phyloP scores from a whole-genome alignment of 1,140 invertebrate genomes.

The Papilio polytes region DNA sequence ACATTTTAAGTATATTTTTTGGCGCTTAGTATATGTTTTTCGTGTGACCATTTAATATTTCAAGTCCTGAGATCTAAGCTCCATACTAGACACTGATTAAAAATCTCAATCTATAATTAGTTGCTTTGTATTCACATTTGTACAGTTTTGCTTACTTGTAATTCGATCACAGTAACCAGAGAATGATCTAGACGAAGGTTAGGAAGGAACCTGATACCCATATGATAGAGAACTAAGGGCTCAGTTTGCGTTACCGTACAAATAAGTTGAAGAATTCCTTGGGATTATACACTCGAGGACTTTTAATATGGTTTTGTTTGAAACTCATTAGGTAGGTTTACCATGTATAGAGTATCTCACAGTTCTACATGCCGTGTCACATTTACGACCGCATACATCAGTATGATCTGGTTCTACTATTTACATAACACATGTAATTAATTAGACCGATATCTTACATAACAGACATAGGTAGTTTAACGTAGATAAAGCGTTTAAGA shows the following conservation, averaged over 20 bases:
- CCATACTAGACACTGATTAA: too few relatives aligned
- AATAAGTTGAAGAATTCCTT: background rate
- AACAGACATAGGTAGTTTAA: background rate
- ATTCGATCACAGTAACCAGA: background rate
- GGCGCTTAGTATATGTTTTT: too few relatives aligned
- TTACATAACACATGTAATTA: background rate
- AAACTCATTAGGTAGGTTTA: too few relatives aligned
- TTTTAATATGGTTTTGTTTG: too few relatives aligned
- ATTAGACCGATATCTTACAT: background rate
- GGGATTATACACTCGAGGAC: background rate
- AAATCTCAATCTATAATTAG: too few relatives aligned
- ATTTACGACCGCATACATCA: background rate
- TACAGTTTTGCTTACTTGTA: background rate
- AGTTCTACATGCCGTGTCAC: background rate
- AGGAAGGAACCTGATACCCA: background rate
- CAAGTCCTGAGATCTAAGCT: too few relatives aligned
- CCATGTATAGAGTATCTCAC: background rate
- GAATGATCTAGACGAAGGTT: background rate
- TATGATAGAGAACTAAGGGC: background rate
- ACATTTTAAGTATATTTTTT: too few relatives aligned
- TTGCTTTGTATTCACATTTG: background rate
- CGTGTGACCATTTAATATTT: too few relatives aligned
- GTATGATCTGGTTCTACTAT: background rate
- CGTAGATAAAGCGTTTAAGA: background rate
- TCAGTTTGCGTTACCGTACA: background rate